Base-by-base conservation (phyloP, 2,888 invertebrate species). In the Gymnocheta viridis region DNA sequence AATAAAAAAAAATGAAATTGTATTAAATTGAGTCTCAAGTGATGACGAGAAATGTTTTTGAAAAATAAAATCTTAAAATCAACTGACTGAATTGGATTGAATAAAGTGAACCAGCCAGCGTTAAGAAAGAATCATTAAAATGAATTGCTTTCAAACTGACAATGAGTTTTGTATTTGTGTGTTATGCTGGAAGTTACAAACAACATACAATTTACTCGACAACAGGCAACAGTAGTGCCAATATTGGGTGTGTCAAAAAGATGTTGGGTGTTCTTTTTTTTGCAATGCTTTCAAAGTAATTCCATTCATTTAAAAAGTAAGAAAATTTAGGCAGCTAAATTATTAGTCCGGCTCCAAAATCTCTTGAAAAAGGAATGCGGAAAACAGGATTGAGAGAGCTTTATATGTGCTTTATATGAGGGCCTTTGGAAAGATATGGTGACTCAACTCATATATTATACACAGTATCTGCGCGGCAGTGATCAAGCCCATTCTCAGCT, bases 11-110 rank as follows among this genome's bases (percentile, higher is more conserved):
- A 89, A 89, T 90, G 89, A 89, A 90, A 89, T 89, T 89, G 88
- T 88, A 88, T 88, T 88, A 88, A 90, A 89, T 90, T 88, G 90
- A 89, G 90, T 89, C 89, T 90, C 90, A 89, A 90, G 89, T 90
- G 90, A 88, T 87, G 90, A 85, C 83, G 77, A 83, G 85, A 56
- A 79, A 69, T 73, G 56, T 80, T 77, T 67, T 62, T 62, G 49
- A 73, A 77, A 60, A 72, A 60, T 38, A 64, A 64, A 70, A 69
- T 82, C 74, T 64, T 62, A 35, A 54, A 58, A 56, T 41, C 64
- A 77, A 83, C 80, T 64, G 66, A 51, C 74, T 76, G 69, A 56
- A 49, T 76, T 76, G 67, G 51, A 83, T 80, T 74, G 73, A 76
- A 69, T 74, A 76, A 74, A 86, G 66, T 85, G 80, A 60, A 60